These are phyloP conservation scores for Ophonus ardosiacus DNA, from an alignment of 2,888 invertebrate genomes.

Conservation along the genomic window DNA sequence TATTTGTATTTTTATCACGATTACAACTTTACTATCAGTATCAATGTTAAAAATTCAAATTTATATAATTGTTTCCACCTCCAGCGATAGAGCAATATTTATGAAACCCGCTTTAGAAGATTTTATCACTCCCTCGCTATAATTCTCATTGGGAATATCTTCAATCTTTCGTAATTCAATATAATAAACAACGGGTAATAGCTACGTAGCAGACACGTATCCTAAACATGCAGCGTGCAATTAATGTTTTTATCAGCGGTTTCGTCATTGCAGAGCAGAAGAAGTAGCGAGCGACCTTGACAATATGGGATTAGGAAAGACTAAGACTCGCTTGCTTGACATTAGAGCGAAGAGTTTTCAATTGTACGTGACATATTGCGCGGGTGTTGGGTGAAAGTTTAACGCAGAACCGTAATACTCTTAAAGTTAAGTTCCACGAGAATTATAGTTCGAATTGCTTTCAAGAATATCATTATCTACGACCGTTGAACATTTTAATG, in stretches of 20 bases:
- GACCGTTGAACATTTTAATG: too few species aligned
- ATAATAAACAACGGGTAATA: constrained; percentile 52
- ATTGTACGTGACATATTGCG: constrained; percentile 54
- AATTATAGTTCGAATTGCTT: too few species aligned
- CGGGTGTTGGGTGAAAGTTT: constrained; percentile 20
- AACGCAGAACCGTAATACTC: not conserved
- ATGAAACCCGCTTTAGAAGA: not conserved
- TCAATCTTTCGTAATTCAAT: constrained; percentile 53
- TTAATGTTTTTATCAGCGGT: constrained; percentile 50
- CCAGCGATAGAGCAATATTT: not conserved
- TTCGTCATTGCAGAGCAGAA: constrained; percentile 17
- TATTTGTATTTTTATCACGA: not conserved
- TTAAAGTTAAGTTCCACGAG: not conserved
- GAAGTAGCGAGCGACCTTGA: constrained; percentile 53
- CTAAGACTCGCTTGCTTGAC: not conserved
- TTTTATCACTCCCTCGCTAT: constrained; percentile 44
- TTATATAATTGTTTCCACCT: not conserved
- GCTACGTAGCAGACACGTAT: constrained; percentile 35
- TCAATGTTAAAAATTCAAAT: not conserved
- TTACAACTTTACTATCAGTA: not conserved
- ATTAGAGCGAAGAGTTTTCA: constrained; percentile 46
- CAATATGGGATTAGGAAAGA: constrained; percentile 3
- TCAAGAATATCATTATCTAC: too few species aligned
- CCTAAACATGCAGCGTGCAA: constrained; percentile 42
- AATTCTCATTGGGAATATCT: constrained; percentile 42